These are phyloP conservation scores for Margaritifera margaritifera DNA, from an alignment of 2,888 invertebrate genomes.

Conservation along the genomic window DNA sequence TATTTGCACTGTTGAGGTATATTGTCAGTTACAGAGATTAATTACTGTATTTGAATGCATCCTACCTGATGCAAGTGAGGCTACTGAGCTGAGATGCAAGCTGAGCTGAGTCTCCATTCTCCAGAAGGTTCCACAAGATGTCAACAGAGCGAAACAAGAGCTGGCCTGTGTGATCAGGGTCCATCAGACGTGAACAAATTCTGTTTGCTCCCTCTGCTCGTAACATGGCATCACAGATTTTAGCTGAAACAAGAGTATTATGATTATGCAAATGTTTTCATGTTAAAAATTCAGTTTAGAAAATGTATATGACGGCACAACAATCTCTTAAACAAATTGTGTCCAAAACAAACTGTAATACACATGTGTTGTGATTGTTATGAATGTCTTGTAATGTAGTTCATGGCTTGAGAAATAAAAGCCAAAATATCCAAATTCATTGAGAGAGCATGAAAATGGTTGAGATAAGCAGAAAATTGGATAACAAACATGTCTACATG, in stretches of 20 bases:
- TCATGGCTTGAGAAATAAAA: too few species aligned
- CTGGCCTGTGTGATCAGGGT: slow-evolving; percentile 66
- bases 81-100: slow-evolving; percentile 67
- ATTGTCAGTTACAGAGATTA: not conserved
- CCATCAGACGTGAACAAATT: slow-evolving; percentile 65
- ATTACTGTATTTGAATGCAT: not conserved
- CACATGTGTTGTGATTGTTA: too few species aligned
- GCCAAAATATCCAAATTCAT: too few species aligned
- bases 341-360: too few species aligned
- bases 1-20: not conserved
- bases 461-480: too few species aligned
- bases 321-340: too few species aligned
- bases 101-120: slow-evolving; percentile 61
- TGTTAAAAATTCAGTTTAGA: not conserved
- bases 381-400: too few species aligned
- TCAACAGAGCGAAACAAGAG: slow-evolving; percentile 70
- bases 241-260: slow-evolving; percentile 43
- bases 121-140: slow-evolving; percentile 71
- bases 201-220: slow-evolving; percentile 62
- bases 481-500: too few species aligned
- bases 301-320: too few species aligned
- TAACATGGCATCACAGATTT: slow-evolving; percentile 70
- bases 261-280: too few species aligned
- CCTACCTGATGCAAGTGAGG: slow-evolving; percentile 65
- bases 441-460: too few species aligned